A percentile compares a stretch with the other conserved stretches of the same genome.
Evolutionary conservation across 2,113 vertebrate genomes (phyloP).

Genomic region (Martes martes): DNA sequence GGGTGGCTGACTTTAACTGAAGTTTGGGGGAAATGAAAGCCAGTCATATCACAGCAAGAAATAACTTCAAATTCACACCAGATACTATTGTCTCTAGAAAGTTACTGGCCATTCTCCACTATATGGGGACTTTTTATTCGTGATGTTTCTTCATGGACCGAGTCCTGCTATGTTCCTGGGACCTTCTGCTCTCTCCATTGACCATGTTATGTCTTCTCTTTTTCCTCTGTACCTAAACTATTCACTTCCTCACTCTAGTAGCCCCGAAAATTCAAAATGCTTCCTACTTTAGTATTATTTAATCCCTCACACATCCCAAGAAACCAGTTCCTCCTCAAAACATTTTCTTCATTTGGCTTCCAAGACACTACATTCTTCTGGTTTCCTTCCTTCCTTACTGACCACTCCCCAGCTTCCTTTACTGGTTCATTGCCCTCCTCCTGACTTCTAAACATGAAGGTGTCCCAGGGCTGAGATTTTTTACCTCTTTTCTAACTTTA

Average conservation of each 20-base stretch:
- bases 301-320: neutral
- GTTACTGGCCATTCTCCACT: neutral
- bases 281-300: neutral
- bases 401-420: neutral
- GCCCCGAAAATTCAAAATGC: neutral
- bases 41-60: neutral
- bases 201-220: neutral
- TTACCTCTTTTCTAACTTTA: neutral
- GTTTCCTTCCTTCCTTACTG: neutral
- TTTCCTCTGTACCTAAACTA: neutral
- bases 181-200: neutral
- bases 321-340: neutral
- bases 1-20: neutral
- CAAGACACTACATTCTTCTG: neutral
- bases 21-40: neutral
- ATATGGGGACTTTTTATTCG: neutral
- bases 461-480: neutral
- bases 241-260: neutral
- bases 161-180: neutral
- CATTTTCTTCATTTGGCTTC: slow-evolving; percentile 10
- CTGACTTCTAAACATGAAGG: neutral
- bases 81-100: neutral
- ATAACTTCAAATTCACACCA: neutral
- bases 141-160: neutral
- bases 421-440: neutral